Evolutionary conservation across 2,797 vertebrate species (phyloP), one percentile per base, ranked within the genome.

Genomic region (Australoheros facetus): DNA sequence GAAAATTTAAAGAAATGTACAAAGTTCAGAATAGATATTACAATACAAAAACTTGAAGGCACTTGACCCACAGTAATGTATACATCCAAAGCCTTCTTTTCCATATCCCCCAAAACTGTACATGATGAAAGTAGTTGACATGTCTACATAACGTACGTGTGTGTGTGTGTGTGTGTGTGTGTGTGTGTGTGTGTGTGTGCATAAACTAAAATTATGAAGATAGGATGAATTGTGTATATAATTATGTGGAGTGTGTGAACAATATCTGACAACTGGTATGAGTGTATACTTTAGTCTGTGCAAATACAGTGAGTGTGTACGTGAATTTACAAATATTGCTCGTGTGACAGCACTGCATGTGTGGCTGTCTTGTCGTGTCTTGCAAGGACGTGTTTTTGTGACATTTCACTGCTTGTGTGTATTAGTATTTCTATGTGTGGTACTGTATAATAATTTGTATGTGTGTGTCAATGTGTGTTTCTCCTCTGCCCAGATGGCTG

Each of bases 401-500:
- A 78, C 74, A 74, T 83, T 75, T 75, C 8, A 34, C 39, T 28
- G 69, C 34, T 54, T 26, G 71, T 75, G 76, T 80, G 34, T 86
- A 37, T 84, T 66, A 66, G 37, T 79, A 71, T 60, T 62, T 79
- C 74, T 73, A 77, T 62, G 80, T 85, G 82, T 76, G 78, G 32
- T 79, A 85, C 58, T 86, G 87, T 90, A 87, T 86, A 85, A 86
- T 88, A 76, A 89, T 85, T 83, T 89, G 89, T 84, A 66, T 84
- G 79, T 86, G 82, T 82, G 83, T 90, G 80, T 90, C 37, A 28
- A n/a, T 89, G 88, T 90, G 86, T 75, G 82, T 87, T 83, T 90
- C 74, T 90, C 87, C 79, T 84, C 81, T 93, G 90, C 88, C 92
- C 93, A 94, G 93, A 94, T 94, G 93, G 93, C 92, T 86, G 89